phyloP scores from a whole-genome alignment of 2,797 vertebrate genomes.

The Cottoperca gobio region DNA sequence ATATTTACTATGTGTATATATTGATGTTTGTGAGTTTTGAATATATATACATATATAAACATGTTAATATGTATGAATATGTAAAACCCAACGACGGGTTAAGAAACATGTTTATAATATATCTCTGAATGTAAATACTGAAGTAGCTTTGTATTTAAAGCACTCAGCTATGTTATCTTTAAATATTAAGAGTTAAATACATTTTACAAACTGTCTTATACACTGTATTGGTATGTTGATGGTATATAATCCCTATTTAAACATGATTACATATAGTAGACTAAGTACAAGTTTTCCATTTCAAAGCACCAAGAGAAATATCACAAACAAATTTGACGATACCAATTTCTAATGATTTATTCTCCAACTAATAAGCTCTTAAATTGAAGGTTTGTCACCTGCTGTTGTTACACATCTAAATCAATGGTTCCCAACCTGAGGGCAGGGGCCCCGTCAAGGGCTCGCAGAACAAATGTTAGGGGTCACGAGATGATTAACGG shows the following conservation, averaged over 20 bases:
- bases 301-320: neutral
- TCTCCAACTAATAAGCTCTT: neutral
- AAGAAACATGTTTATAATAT: slow-evolving; percentile 61
- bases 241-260: slow-evolving; percentile 57
- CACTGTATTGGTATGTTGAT: slow-evolving; percentile 46
- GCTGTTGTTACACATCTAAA: too few species aligned
- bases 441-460: neutral
- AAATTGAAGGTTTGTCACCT: neutral
- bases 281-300: slow-evolving; percentile 10
- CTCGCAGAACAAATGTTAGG: neutral
- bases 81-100: slow-evolving; percentile 34
- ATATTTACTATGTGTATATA: slow-evolving; percentile 54
- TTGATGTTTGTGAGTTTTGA: slow-evolving; percentile 26
- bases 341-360: neutral
- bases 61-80: slow-evolving; percentile 65
- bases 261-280: slow-evolving; percentile 18
- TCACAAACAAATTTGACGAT: neutral
- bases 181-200: slow-evolving; percentile 33
- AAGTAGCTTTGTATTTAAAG: slow-evolving; percentile 61
- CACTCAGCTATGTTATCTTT: slow-evolving; percentile 26
- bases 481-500: neutral
- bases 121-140: slow-evolving; percentile 70
- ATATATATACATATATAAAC: slow-evolving; percentile 20
- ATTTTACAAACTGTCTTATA: slow-evolving; percentile 52
- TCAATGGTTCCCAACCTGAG: neutral